phyloP scores from a whole-genome alignment of 2,113 vertebrate species.

The Corythoichthys haematopterus region DNA sequence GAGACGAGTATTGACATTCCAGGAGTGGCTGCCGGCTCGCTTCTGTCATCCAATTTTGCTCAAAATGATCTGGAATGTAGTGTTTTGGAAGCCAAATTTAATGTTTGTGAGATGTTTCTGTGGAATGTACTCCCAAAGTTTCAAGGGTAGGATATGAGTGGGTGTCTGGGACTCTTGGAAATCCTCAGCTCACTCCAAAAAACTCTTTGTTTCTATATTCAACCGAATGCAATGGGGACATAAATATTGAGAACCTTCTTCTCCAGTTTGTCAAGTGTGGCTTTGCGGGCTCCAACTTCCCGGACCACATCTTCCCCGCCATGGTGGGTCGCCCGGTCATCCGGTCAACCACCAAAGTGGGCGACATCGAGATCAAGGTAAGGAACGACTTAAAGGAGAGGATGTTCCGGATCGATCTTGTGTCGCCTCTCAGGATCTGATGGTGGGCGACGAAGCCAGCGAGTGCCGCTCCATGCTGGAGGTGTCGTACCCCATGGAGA shows the following conservation, averaged over 20 bases:
- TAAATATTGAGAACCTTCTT: slow-evolving; percentile 15
- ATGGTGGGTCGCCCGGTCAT: slow-evolving; percentile 94
- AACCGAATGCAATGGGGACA: neutral
- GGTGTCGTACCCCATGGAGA: slow-evolving; percentile 97
- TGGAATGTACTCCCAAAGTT: neutral
- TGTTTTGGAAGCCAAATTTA: neutral
- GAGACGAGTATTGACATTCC: slow-evolving; percentile 47
- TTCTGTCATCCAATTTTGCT: neutral
- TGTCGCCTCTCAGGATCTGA: slow-evolving; percentile 81
- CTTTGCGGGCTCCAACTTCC: slow-evolving; percentile 96
- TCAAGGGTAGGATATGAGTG: neutral
- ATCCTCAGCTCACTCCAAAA: no score
- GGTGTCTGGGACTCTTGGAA: no score
- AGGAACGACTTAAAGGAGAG: neutral
- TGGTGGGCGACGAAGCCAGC: slow-evolving; percentile 97
- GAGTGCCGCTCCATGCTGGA: slow-evolving; percentile 92
- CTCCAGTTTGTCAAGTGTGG: slow-evolving; percentile 96
- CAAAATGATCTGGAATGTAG: slow-evolving; percentile 19
- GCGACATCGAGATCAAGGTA: slow-evolving; percentile 97
- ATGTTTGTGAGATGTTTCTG: neutral
- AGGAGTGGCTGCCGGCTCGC: neutral
- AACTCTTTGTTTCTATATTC: neutral
- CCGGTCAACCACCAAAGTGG: slow-evolving; percentile 90
- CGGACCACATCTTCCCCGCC: slow-evolving; percentile 96
- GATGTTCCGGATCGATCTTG: neutral